phyloP scores from a whole-genome alignment of 2,113 vertebrate species.

The Anseranas semipalmata region DNA sequence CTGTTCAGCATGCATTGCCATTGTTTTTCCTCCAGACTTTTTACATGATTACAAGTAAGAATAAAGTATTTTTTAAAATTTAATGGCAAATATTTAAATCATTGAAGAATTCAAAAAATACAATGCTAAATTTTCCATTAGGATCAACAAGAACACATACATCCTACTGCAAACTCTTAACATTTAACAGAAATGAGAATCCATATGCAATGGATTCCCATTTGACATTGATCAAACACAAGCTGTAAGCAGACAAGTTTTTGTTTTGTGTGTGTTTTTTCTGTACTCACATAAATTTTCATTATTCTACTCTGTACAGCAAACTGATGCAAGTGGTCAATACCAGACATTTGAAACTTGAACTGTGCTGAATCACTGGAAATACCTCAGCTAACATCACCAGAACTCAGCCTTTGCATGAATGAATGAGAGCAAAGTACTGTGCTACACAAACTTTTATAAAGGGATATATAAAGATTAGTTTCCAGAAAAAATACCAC shows the following conservation, averaged over 20 bases:
- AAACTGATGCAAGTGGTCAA: not conserved
- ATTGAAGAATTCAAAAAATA: not conserved
- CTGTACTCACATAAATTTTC: not conserved
- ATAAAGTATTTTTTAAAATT: not conserved
- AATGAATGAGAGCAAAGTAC: not conserved
- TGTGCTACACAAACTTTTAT: not conserved
- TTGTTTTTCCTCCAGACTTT: not conserved
- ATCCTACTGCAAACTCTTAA: not conserved
- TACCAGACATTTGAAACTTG: not conserved
- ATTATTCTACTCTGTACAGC: not conserved
- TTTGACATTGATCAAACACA: not conserved
- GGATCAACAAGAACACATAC: not conserved
- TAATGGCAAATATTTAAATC: not conserved
- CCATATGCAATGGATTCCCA: not conserved
- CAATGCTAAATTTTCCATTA: not conserved
- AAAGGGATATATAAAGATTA: not conserved
- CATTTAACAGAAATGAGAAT: not conserved
- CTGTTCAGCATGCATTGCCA: not conserved
- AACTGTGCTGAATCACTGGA: not conserved
- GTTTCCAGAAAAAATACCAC: not conserved
- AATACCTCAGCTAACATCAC: not conserved
- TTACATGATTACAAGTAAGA: not conserved
- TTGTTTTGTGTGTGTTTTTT: not conserved
- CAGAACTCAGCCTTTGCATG: not conserved
- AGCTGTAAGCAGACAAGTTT: not conserved